Percentiles rank a stretch among this genome's conserved stretches.
Conservation (phyloP, 2,113 vertebrate species). For the Phoxinus phoxinus region DNA sequence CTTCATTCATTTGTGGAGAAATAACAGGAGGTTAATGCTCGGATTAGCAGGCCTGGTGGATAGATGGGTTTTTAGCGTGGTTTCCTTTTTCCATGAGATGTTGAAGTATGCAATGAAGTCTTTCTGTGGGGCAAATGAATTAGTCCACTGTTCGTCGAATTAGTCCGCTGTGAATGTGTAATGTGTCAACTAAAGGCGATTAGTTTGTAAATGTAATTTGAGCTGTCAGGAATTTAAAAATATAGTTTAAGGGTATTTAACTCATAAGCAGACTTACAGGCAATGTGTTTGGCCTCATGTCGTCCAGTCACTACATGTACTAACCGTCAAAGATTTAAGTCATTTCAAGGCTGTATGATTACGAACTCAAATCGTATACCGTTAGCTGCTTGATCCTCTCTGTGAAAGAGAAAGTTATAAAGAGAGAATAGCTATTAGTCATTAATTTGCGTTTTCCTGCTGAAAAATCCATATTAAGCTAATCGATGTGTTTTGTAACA, state of each 20-base stretch:
- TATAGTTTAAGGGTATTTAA: slow-evolving; percentile 63
- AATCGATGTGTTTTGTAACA: too few species aligned
- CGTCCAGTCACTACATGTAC: not conserved
- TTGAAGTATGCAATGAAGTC: slow-evolving; percentile 70
- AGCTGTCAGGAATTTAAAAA: slow-evolving; percentile 67
- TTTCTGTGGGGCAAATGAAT: slow-evolving; percentile 70
- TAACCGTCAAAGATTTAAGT: not conserved
- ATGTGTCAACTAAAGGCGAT: slow-evolving; percentile 68
- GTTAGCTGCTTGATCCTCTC: not conserved
- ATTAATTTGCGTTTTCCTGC: too few species aligned
- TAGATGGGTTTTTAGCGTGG: slow-evolving; percentile 68
- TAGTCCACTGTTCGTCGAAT: slow-evolving; percentile 66
- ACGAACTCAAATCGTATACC: not conserved
- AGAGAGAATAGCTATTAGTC: too few species aligned
- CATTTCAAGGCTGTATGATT: not conserved
- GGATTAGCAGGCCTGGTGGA: slow-evolving; percentile 70
- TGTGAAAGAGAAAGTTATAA: too few species aligned
- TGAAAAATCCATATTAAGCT: too few species aligned
- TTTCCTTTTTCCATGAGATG: slow-evolving; percentile 47
- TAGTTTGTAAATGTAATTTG: slow-evolving; percentile 69
- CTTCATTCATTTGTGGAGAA: slow-evolving; percentile 67
- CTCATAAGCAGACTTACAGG: slow-evolving; percentile 10
- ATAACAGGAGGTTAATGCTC: slow-evolving; percentile 74
- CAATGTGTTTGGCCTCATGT: slow-evolving; percentile 10
- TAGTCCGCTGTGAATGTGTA: slow-evolving; percentile 58